phyloP scores from a whole-genome alignment of 35 echinoderm and acorn worm species.

The Ophioderma brevispina region DNA sequence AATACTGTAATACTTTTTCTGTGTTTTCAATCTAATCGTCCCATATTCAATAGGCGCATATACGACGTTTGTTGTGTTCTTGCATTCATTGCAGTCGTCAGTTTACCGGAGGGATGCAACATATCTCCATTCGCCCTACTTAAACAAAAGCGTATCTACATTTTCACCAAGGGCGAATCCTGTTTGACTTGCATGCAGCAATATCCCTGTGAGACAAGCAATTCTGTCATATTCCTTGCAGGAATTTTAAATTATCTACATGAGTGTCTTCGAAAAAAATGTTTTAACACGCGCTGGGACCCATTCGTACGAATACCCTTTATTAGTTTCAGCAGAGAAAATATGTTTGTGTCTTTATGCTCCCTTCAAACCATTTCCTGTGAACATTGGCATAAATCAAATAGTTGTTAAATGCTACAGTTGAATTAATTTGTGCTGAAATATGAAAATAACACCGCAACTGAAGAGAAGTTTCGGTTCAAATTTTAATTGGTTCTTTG shows the following conservation, averaged over 20 bases:
- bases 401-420: too few relatives aligned
- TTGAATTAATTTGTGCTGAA: too few relatives aligned
- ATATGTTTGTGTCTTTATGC: too few relatives aligned
- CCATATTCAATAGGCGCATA: background rate
- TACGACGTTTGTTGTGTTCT: background rate
- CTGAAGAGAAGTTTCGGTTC: too few relatives aligned
- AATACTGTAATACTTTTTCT: background rate
- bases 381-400: too few relatives aligned
- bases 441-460: too few relatives aligned
- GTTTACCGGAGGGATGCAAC: background rate
- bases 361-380: too few relatives aligned
- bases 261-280: too few relatives aligned
- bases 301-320: too few relatives aligned
- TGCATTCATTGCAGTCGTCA: background rate
- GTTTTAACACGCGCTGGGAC: too few relatives aligned
- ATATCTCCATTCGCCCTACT: constrained; percentile 1
- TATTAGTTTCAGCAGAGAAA: too few relatives aligned
- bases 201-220: background rate
- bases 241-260: background rate
- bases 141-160: constrained; percentile 11
- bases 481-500: too few relatives aligned
- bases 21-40: background rate
- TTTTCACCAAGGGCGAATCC: background rate
- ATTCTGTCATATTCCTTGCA: background rate
- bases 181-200: background rate